phyloP scores from a whole-genome alignment of 2,113 vertebrate genomes.

The Steatornis caripensis region DNA sequence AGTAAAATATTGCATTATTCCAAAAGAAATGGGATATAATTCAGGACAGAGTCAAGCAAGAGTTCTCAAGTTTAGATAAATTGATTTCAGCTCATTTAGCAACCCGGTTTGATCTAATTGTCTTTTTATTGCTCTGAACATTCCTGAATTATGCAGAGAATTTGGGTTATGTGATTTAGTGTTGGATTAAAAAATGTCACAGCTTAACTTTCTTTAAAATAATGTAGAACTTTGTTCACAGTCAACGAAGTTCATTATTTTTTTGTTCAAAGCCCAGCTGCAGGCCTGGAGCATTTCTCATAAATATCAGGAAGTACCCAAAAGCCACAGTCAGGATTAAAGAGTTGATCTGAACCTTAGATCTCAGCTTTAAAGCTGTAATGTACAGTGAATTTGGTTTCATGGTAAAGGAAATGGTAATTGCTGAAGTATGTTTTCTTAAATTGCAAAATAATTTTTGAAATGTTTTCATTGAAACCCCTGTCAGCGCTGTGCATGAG shows the following conservation, averaged over 20 bases:
- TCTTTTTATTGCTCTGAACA: not conserved
- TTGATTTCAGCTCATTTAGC: not conserved
- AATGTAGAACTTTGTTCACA: slow-evolving; percentile 8
- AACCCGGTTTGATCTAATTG: not conserved
- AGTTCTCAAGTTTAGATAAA: not conserved
- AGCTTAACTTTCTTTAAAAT: slow-evolving; percentile 22
- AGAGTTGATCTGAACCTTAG: slow-evolving; percentile 65
- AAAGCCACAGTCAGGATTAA: slow-evolving; percentile 72
- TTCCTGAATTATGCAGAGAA: slow-evolving; percentile 2
- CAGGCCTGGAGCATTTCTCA: slow-evolving; percentile 63
- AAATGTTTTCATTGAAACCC: slow-evolving; percentile 31
- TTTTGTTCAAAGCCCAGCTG: slow-evolving; percentile 68
- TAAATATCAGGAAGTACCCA: slow-evolving; percentile 72
- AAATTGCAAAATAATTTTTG: slow-evolving; percentile 53
- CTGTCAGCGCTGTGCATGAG: not conserved
- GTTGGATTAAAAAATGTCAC: slow-evolving; percentile 15
- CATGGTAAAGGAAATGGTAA: slow-evolving; percentile 66
- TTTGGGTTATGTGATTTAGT: not conserved
- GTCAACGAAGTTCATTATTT: slow-evolving; percentile 46
- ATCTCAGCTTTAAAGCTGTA: slow-evolving; percentile 69
- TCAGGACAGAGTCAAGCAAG: not conserved
- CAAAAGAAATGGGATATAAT: not conserved
- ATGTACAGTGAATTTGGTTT: slow-evolving; percentile 60
- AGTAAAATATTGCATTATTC: not conserved
- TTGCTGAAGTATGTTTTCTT: slow-evolving; percentile 72